phyloP scores from a whole-genome alignment of 1,140 invertebrate genomes.

The Pseudomyrmex concolor region DNA sequence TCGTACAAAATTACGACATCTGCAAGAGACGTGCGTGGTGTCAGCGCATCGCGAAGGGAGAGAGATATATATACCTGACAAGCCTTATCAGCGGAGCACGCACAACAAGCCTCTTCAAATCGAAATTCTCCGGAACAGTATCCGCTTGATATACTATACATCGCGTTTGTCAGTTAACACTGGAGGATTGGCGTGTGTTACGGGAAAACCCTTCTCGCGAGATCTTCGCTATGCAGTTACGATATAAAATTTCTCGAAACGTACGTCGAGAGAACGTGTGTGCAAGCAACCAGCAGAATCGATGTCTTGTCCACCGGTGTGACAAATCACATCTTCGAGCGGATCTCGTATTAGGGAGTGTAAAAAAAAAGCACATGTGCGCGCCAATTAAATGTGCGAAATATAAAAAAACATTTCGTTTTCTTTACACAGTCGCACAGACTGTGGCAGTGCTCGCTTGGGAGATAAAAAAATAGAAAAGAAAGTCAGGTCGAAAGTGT shows the following conservation, averaged over 20 bases:
- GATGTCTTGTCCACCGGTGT: not conserved
- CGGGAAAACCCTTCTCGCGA: constrained; percentile 3
- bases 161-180: constrained; percentile 20
- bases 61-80: not conserved
- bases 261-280: not conserved
- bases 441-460: not conserved
- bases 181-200: not conserved
- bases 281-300: constrained; percentile 1
- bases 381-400: not conserved
- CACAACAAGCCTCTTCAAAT: constrained; percentile 19
- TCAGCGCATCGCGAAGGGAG: not conserved
- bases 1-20: constrained; percentile 31
- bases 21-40: not conserved
- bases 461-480: constrained; percentile 30
- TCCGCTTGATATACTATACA: constrained; percentile 38
- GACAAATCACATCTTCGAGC: not conserved
- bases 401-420: constrained; percentile 17
- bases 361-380: not conserved
- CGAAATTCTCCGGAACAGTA: constrained; percentile 5
- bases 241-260: constrained; percentile 27
- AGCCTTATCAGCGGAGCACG: constrained; percentile 9
- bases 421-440: constrained; percentile 28
- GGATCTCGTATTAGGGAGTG: not conserved
- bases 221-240: constrained; percentile 20
- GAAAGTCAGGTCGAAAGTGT: constrained; percentile 10